Evolutionary conservation across 30 jellyfish, hydroid and myxozoan species (phyloP), one percentile per base, ranked within the genome.

Genomic region (Nemopilema nomurai): DNA sequence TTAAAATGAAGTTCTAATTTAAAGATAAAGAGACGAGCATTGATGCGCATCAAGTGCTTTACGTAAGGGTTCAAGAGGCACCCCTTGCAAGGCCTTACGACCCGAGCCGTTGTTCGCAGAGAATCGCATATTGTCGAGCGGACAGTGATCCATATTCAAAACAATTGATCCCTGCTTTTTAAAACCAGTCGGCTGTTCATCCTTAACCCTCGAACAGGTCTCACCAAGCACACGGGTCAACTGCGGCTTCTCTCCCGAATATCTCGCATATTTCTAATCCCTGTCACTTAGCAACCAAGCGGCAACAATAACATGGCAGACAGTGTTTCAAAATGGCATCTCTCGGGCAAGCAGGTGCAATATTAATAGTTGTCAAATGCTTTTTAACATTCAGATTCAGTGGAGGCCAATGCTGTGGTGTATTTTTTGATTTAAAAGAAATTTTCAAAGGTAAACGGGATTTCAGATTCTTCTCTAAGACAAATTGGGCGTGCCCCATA

Each of bases 151-250:
- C 68, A 57, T 84, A 84, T 84, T 84, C 93, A 84, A 74, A 84
- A 72, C 88, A 84, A 76, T 74, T 84, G 93, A 84, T 84, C 93
- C 93, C 77, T 73, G 87, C 51, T 62, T 76, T 68, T 50, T 62
- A 67, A 23, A 49, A 84, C 93, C 93, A 63, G 93, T 70, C 78
- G 19, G 51, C 53, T 70, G 87, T 65, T 84, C 87, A 84, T 74
- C 87, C 74, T 74, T 84, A 73, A 84, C 93, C 93, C 84, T 51
- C 16, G 62, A 84, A 66, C 93, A 84, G 93, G 93, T 84, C 65
- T 79, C 80, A 32, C 63, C 67, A 65, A 77, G 80, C 89, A 67
- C 80, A 9, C 65, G 79, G 93, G 93, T 84, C 93, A 84, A 27
- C 25, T 84, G 93, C 93, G 93, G 93, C 93, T 74, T 53, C 80